These are phyloP conservation scores for Eremobia ochroleuca DNA, from an alignment of 2,888 invertebrate genomes.

Conservation along the genomic window DNA sequence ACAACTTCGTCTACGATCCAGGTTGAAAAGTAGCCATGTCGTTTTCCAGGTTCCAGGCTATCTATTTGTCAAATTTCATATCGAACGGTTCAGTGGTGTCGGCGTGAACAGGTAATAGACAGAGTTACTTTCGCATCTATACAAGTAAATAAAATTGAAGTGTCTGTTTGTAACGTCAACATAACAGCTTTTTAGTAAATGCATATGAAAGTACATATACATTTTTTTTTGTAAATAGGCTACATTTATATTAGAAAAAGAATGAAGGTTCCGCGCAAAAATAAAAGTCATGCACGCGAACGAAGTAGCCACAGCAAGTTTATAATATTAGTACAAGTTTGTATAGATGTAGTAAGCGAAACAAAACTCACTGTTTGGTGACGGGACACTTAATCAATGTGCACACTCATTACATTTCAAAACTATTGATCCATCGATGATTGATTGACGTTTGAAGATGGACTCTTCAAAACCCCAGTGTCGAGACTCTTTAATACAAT, in stretches of 20 bases:
- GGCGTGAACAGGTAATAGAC: neutral
- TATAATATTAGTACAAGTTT: neutral
- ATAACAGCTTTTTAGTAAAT: neutral
- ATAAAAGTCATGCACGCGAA: neutral
- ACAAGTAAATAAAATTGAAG: neutral
- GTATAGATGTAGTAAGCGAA: constrained; percentile 1
- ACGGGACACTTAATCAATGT: constrained; percentile 40
- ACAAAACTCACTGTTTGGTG: constrained; percentile 22
- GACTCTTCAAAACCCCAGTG: constrained; percentile 42
- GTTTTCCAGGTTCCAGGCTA: neutral
- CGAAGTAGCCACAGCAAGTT: neutral
- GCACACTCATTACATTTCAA: constrained; percentile 46
- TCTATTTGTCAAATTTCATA: neutral
- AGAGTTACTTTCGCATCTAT: neutral
- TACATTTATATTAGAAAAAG: neutral
- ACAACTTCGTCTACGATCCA: neutral
- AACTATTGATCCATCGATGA: constrained; percentile 52
- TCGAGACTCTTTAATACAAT: constrained; percentile 51
- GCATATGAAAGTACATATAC: too few relatives aligned
- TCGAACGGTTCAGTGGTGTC: neutral
- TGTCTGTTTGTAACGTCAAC: neutral
- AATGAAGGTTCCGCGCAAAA: neutral
- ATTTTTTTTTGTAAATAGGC: too few relatives aligned
- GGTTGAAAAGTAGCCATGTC: neutral
- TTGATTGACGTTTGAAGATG: constrained; percentile 62